Evolutionary conservation across 2,888 invertebrate genomes (phyloP), one percentile per base, ranked within the genome.

Genomic region (Thymelicus acteon): DNA sequence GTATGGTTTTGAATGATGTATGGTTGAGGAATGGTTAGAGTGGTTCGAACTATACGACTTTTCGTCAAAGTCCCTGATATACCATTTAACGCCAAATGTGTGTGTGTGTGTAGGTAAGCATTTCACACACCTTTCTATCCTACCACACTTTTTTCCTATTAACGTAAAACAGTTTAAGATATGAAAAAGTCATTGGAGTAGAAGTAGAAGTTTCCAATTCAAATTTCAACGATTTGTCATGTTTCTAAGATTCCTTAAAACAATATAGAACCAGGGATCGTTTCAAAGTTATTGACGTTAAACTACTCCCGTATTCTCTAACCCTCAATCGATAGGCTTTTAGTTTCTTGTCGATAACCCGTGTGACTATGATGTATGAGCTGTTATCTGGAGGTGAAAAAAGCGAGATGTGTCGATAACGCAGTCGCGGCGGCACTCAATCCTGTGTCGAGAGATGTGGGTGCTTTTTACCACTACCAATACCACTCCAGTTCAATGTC

Each of bases 401-500:
- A 61, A 68, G 44, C 61, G 31, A 61, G 68, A 68, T 68, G 44
- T 44, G 15, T 15, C 60, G 67, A 68, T 68, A 68, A 60, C 40
- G 60, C 60, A 40, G 52, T 61, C 40, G 60, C 60, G 31, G 52
- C 67, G 60, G 61, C 67, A 47, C 61, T 68, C 67, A 61, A 15
- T 61, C 67, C 31, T 15, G 37, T 52, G 49, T 60, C 60, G 60
- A 60, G 67, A 39, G 60, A 44, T 54, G 58, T 61, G 67, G 48
- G 39, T 40, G 54, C 68, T 68, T 68, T 68, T 68, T 68, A 40
- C 12, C 4, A 12, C 68, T 52, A 40, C 57, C 47, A n/a, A 10
- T n/a, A 61, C 60, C 52, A 58, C 69, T 69, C 62, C 12, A 69
- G 69, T 63, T 69, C 63, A 69, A 69, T 58, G 62, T 69, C 68